Conservation (phyloP, 2,888 invertebrate genomes). For the Tipula unca region DNA sequence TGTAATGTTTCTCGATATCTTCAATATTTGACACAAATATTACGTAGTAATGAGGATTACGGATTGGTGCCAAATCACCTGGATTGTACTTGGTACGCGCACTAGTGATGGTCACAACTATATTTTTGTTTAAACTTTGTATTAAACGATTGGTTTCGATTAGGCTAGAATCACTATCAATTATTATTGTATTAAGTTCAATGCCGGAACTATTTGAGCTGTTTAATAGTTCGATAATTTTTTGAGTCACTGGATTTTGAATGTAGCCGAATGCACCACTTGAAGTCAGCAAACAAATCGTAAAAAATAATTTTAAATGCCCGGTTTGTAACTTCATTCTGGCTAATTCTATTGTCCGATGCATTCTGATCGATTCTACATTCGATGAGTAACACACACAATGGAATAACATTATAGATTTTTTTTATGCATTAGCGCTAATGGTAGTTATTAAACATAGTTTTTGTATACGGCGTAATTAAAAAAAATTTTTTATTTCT, state of each 20-base stretch:
- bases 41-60: background rate
- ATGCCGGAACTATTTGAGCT: background rate
- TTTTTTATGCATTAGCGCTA: too few species aligned
- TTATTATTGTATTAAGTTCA: background rate
- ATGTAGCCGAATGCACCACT: background rate
- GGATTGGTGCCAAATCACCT: background rate
- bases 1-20: background rate
- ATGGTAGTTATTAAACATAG: too few species aligned
- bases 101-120: background rate
- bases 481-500: too few species aligned
- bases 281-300: background rate
- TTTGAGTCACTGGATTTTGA: background rate
- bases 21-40: background rate
- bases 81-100: background rate
- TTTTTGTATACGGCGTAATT: too few species aligned
- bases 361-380: too few species aligned
- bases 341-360: background rate
- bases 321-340: background rate
- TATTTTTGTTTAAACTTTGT: background rate
- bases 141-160: background rate
- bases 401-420: too few species aligned
- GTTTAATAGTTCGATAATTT: background rate
- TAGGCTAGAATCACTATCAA: background rate
- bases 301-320: background rate
- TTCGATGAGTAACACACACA: too few species aligned